These are phyloP conservation scores for Anneissia japonica DNA, from an alignment of 35 echinoderm and acorn worm genomes.

Conservation along the genomic window DNA sequence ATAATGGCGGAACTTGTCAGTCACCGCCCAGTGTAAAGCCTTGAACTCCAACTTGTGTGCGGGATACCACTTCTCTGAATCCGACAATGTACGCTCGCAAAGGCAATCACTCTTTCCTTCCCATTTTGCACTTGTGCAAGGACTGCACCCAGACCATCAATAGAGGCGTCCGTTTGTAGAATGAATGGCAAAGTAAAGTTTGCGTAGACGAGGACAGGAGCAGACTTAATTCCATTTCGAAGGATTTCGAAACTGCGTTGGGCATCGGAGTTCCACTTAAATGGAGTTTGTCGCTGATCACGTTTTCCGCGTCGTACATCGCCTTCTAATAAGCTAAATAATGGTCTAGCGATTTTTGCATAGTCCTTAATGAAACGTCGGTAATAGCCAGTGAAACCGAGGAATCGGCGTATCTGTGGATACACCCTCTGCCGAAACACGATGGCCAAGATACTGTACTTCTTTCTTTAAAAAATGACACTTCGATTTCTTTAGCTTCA, in stretches of 20 bases:
- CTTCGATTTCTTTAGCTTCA: conserved; percentile 56
- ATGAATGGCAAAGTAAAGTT: conserved; percentile 37
- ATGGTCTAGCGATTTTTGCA: conserved; percentile 28
- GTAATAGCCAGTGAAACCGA: conserved; percentile 39
- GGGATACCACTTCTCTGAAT: conserved; percentile 36
- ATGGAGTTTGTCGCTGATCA: neutral
- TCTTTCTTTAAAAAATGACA: conserved; percentile 53
- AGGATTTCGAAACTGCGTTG: conserved; percentile 31
- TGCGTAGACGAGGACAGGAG: conserved; percentile 50
- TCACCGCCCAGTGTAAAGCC: conserved; percentile 49
- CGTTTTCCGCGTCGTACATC: conserved; percentile 27
- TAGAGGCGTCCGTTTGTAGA: too few species aligned
- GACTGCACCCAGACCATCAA: too few species aligned
- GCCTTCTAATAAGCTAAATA: conserved; percentile 54
- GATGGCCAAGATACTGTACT: conserved; percentile 52
- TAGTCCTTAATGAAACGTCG: conserved; percentile 7
- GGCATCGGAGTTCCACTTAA: conserved; percentile 23
- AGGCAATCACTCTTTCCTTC: too few species aligned
- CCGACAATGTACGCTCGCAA: too few species aligned
- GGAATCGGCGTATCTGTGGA: conserved; percentile 46
- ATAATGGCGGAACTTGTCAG: conserved; percentile 56
- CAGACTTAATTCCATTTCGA: neutral
- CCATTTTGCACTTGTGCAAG: conserved; percentile 42
- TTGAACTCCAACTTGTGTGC: conserved; percentile 45
- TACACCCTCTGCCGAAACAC: conserved; percentile 45